These are phyloP conservation scores for Gymnopithys bicolor DNA, from an alignment of 2,797 vertebrate genomes.

Conservation along the genomic window DNA sequence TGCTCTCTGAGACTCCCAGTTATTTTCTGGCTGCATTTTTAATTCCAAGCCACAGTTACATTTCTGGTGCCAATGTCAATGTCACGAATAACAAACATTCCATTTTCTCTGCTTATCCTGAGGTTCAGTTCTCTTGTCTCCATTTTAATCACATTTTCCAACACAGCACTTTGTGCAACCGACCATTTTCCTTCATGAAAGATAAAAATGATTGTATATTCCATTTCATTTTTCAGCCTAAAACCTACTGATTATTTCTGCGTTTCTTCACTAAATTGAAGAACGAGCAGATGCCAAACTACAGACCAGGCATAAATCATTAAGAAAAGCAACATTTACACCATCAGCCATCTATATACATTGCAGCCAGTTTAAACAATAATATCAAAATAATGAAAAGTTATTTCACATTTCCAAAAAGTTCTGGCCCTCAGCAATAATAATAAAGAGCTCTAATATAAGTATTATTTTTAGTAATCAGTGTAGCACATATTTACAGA, in stretches of 20 bases:
- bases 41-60: not conserved
- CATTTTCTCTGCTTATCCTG: slow-evolving; percentile 37
- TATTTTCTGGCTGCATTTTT: slow-evolving; percentile 20
- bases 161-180: not conserved
- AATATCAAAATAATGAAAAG: not conserved
- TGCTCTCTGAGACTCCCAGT: not conserved
- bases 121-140: slow-evolving; percentile 6
- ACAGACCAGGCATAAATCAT: not conserved
- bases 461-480: not conserved
- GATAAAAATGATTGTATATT: not conserved
- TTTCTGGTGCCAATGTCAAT: not conserved
- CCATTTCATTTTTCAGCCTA: not conserved
- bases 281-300: not conserved
- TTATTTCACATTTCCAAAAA: not conserved
- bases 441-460: not conserved
- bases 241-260: not conserved
- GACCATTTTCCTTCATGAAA: not conserved
- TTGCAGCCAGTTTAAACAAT: not conserved
- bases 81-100: not conserved
- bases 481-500: not conserved
- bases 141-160: slow-evolving; percentile 49
- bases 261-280: not conserved
- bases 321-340: not conserved
- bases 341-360: not conserved
- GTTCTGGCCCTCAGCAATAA: not conserved